Evolutionary conservation across 2,797 vertebrate genomes (phyloP).

Genomic region (Mus spretus): DNA sequence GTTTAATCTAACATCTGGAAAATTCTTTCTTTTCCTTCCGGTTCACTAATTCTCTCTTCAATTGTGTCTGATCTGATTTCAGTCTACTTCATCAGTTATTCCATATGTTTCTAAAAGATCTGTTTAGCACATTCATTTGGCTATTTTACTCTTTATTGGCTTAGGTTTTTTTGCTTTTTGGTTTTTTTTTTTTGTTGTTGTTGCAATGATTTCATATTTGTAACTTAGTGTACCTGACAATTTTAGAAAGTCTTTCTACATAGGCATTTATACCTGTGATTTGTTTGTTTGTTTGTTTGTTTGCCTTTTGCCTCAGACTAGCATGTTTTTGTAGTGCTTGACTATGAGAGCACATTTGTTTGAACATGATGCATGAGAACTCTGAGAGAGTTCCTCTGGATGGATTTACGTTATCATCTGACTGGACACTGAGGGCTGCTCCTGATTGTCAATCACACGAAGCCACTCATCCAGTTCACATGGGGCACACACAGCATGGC

Average conservation of each 20-base stretch:
- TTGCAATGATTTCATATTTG: not conserved
- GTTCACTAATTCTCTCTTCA: not conserved
- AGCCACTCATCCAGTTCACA: not conserved
- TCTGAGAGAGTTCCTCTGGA: not conserved
- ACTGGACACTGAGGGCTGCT: not conserved
- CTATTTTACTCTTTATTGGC: not conserved
- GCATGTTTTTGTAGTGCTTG: not conserved
- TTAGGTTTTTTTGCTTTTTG: not conserved
- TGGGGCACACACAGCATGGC: not conserved
- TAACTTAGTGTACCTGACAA: not conserved
- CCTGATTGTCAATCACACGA: not conserved
- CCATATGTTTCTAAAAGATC: conserved; percentile 33
- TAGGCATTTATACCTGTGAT: not conserved
- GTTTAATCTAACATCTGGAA: not conserved
- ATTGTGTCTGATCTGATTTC: not conserved
- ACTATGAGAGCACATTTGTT: not conserved
- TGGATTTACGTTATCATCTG: not conserved
- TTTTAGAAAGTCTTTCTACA: not conserved
- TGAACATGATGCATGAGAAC: not conserved
- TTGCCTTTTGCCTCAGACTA: not conserved
- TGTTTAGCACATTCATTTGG: not conserved
- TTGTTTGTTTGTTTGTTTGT: not conserved
- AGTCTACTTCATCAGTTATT: not conserved
- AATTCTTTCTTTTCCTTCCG: not conserved
- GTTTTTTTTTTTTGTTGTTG: not conserved